phyloP scores from a whole-genome alignment of 1,140 invertebrate genomes.

The Lordiphosa mommai region DNA sequence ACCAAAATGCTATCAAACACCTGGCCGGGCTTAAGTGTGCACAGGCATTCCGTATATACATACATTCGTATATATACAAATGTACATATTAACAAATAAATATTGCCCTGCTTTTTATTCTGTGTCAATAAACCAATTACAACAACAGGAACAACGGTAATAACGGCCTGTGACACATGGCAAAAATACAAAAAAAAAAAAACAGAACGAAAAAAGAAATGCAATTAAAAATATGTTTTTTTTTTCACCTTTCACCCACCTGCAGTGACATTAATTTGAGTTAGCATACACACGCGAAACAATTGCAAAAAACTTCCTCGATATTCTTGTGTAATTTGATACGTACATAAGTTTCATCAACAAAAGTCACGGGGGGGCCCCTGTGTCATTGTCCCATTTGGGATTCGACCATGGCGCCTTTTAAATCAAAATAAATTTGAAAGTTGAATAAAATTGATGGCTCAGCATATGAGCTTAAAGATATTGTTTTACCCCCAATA shows the following conservation, averaged over 20 bases:
- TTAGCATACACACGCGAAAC: slow-evolving; percentile 41
- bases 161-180: slow-evolving; percentile 10
- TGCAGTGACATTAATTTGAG: slow-evolving; percentile 69
- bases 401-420: slow-evolving; percentile 35
- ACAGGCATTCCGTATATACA: slow-evolving; percentile 5
- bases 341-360: slow-evolving; percentile 44
- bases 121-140: slow-evolving; percentile 71
- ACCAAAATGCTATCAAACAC: slow-evolving; percentile 20
- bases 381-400: slow-evolving; percentile 54
- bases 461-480: slow-evolving; percentile 4
- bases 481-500: slow-evolving; percentile 24
- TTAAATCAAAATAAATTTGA: slow-evolving; percentile 49
- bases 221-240: slow-evolving; percentile 72
- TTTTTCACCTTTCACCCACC: slow-evolving; percentile 58
- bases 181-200: slow-evolving; percentile 27
- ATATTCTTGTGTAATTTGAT: slow-evolving; percentile 53
- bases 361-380: slow-evolving; percentile 23
- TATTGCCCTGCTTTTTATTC: slow-evolving; percentile 48
- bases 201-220: slow-evolving; percentile 40
- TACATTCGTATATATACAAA: slow-evolving; percentile 10
- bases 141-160: slow-evolving; percentile 36
- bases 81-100: slow-evolving; percentile 26
- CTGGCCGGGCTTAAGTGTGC: background rate
- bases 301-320: slow-evolving; percentile 32
- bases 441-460: slow-evolving; percentile 44